A percentile compares a stretch with the other conserved stretches of the same genome.
Evolutionary conservation across 1,140 invertebrate genomes (phyloP).

Genomic region (Vanessa tameamea): DNA sequence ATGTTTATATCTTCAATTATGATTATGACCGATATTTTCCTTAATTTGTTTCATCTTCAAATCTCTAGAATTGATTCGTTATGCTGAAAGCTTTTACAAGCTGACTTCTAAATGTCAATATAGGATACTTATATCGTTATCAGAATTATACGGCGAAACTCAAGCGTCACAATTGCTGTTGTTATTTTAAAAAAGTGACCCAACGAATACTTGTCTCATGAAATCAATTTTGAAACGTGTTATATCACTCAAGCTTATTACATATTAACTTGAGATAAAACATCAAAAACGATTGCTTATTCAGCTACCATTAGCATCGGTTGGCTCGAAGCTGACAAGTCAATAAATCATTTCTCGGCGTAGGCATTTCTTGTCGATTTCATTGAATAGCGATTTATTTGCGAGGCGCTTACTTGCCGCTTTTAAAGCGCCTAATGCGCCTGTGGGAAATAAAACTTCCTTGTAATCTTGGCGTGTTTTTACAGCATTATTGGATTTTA

Average conservation of each 20-base stretch:
- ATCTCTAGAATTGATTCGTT: too few relatives aligned
- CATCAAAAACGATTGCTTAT: constrained; percentile 48
- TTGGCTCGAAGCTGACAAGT: constrained; percentile 51
- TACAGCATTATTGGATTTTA: constrained; percentile 18
- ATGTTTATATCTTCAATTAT: too few relatives aligned
- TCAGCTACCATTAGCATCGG: constrained; percentile 62
- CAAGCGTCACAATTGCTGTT: too few relatives aligned
- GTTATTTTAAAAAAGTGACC: too few relatives aligned
- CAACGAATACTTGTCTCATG: neutral
- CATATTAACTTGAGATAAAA: constrained; percentile 20
- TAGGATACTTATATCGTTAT: too few relatives aligned
- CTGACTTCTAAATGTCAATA: too few relatives aligned
- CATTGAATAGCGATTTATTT: constrained; percentile 67
- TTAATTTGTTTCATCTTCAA: too few relatives aligned
- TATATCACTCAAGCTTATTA: neutral
- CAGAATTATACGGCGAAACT: too few relatives aligned
- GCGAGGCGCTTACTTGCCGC: constrained; percentile 43
- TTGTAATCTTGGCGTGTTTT: constrained; percentile 36
- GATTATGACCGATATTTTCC: too few relatives aligned
- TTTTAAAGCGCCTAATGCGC: constrained; percentile 48
- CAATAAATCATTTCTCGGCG: constrained; percentile 70
- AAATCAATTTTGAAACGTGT: neutral
- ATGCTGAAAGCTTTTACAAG: too few relatives aligned
- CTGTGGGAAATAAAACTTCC: constrained; percentile 40
- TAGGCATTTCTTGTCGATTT: constrained; percentile 62